A percentile compares a stretch with the other conserved stretches of the same genome.
These are phyloP conservation scores for Epirrhoe alternata DNA, from an alignment of 2,888 invertebrate species.

Conservation along the genomic window DNA sequence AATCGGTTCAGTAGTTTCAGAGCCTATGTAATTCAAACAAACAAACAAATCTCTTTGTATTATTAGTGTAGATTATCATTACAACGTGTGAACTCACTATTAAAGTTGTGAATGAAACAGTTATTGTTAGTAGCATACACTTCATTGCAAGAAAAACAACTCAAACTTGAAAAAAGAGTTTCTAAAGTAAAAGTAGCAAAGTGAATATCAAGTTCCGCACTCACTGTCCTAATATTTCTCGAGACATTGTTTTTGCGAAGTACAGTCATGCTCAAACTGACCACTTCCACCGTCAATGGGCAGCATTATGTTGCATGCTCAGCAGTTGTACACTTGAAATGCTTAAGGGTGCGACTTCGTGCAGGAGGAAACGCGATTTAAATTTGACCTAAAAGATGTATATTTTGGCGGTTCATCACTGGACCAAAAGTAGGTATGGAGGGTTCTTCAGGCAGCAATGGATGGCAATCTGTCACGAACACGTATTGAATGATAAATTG, in stretches of 20 bases:
- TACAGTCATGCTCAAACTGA: slow-evolving; percentile 61
- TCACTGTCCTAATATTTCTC: slow-evolving; percentile 50
- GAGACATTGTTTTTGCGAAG: slow-evolving; percentile 56
- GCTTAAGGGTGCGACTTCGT: slow-evolving; percentile 40
- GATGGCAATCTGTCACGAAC: too few relatives aligned
- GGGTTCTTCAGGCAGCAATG: too few relatives aligned
- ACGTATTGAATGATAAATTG: too few relatives aligned
- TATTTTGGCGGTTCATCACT: too few relatives aligned
- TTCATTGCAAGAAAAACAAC: background rate
- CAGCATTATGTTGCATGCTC: slow-evolving; percentile 68
- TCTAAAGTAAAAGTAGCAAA: slow-evolving; percentile 15
- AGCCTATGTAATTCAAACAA: too few relatives aligned
- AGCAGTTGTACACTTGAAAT: slow-evolving; percentile 66
- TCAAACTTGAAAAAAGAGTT: slow-evolving; percentile 6
- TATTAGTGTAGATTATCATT: too few relatives aligned
- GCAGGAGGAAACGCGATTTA: slow-evolving; percentile 36
- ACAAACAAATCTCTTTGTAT: too few relatives aligned
- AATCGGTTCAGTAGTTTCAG: too few relatives aligned
- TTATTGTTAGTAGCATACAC: too few relatives aligned
- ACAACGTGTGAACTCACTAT: too few relatives aligned
- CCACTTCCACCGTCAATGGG: slow-evolving; percentile 64
- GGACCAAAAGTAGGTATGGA: too few relatives aligned
- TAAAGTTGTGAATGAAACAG: too few relatives aligned
- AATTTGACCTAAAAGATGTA: background rate
- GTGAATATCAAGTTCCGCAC: slow-evolving; percentile 25